Percentiles rank a stretch among this genome's conserved stretches.
Conservation (phyloP, 1,140 invertebrate genomes). For the Zaprionus lachaisei region DNA sequence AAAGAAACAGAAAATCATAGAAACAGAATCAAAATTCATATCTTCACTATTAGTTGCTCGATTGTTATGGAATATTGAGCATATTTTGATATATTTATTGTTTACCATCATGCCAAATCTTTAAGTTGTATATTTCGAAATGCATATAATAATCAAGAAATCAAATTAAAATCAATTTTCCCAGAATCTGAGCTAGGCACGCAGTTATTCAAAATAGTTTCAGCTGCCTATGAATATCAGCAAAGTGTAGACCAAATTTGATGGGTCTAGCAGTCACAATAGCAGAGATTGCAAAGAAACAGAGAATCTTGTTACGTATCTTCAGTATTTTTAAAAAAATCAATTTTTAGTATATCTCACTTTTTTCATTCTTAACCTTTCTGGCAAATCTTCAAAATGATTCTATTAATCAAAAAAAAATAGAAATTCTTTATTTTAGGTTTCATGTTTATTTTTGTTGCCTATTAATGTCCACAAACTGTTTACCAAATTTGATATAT, state of each 20-base stretch:
- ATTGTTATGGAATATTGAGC: not conserved
- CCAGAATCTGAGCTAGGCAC: rapidly evolving
- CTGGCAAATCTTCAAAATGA: not conserved
- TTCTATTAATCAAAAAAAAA: not conserved
- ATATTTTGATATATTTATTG: not conserved
- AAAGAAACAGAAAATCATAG: too few relatives aligned
- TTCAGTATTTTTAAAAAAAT: not conserved
- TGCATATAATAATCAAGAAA: not conserved
- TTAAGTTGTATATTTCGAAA: not conserved
- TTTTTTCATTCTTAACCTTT: not conserved
- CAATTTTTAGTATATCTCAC: not conserved
- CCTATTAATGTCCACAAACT: not conserved
- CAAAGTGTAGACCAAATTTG: not conserved
- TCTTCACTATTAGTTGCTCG: not conserved
- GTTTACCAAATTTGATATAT: not conserved
- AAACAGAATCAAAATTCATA: too few relatives aligned
- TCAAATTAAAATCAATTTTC: not conserved
- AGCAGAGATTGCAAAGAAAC: not conserved
- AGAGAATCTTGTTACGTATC: not conserved
- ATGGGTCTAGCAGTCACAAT: rapidly evolving
- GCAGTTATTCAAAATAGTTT: not conserved
- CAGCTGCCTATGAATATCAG: not conserved
- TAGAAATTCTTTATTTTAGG: too few relatives aligned
- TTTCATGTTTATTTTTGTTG: not conserved
- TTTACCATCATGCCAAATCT: not conserved